Percentiles rank a stretch among this genome's conserved stretches.
These are phyloP conservation scores for Merluccius polli DNA, from an alignment of 2,797 vertebrate species.

Conservation along the genomic window DNA sequence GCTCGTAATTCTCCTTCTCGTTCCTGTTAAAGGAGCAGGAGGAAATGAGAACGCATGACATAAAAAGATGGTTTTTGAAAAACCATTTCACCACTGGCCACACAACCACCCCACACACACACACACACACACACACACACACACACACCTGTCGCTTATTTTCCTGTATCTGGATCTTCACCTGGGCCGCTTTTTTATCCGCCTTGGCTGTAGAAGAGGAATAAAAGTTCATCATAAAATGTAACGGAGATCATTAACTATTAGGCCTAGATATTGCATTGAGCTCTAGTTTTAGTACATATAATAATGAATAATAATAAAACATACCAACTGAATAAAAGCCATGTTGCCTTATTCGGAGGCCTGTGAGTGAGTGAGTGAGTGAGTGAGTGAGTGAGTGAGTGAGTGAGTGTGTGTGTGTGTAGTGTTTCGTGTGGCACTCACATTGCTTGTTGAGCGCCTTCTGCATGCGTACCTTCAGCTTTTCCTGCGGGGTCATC, in stretches of 20 bases:
- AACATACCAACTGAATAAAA: too few relatives aligned
- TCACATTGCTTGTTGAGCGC: constrained; percentile 92
- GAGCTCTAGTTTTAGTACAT: neutral
- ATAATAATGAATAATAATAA: neutral
- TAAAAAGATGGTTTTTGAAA: neutral
- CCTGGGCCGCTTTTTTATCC: constrained; percentile 90
- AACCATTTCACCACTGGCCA: neutral
- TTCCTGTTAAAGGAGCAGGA: constrained; percentile 71
- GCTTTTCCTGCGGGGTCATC: constrained; percentile 90
- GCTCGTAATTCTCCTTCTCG: constrained; percentile 90
- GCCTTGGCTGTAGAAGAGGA: constrained; percentile 80
- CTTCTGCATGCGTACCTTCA: constrained; percentile 92
- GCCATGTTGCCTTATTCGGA: too few relatives aligned
- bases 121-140: constrained; percentile 9
- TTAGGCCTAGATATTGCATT: neutral
- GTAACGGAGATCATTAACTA: neutral
- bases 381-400: neutral
- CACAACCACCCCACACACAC: constrained; percentile 35
- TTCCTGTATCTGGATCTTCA: constrained; percentile 90
- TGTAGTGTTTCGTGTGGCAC: constrained; percentile 26
- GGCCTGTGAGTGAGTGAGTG: neutral
- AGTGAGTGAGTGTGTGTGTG: neutral
- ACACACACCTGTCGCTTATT: constrained; percentile 83
- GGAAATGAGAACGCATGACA: constrained; percentile 18
- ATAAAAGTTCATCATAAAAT: neutral